Evolutionary conservation across 2,113 vertebrate genomes (phyloP).

Genomic region (Dryoscopus gambensis): DNA sequence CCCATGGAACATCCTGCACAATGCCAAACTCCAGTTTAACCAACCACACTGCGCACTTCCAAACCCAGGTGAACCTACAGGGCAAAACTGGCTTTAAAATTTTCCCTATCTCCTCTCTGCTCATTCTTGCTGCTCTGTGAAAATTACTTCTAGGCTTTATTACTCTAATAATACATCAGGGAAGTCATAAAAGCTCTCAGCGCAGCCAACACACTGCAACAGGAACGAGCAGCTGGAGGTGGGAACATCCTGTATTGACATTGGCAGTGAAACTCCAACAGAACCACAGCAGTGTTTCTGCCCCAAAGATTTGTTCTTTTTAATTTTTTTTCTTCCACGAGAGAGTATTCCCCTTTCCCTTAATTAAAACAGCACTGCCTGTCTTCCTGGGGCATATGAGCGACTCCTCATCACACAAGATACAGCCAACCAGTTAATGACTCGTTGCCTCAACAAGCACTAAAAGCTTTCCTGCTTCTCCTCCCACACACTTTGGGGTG

Average conservation of each 20-base stretch:
- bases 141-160: background rate
- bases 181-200: background rate
- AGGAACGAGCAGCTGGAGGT: background rate
- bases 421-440: background rate
- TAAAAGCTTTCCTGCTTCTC: background rate
- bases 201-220: background rate
- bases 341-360: background rate
- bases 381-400: background rate
- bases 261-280: background rate
- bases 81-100: background rate
- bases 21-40: background rate
- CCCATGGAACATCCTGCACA: rapidly evolving
- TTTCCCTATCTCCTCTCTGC: background rate
- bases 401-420: background rate
- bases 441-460: background rate
- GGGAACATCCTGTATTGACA: background rate
- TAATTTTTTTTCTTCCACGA: rapidly evolving
- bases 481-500: background rate
- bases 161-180: background rate
- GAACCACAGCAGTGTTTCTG: background rate
- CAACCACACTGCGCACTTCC: background rate
- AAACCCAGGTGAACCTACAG: background rate
- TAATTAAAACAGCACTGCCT: background rate
- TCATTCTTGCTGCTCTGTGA: background rate
- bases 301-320: background rate